Evolutionary conservation across 2,888 invertebrate species (phyloP).

Genomic region (Ceratothoa steindachneri): DNA sequence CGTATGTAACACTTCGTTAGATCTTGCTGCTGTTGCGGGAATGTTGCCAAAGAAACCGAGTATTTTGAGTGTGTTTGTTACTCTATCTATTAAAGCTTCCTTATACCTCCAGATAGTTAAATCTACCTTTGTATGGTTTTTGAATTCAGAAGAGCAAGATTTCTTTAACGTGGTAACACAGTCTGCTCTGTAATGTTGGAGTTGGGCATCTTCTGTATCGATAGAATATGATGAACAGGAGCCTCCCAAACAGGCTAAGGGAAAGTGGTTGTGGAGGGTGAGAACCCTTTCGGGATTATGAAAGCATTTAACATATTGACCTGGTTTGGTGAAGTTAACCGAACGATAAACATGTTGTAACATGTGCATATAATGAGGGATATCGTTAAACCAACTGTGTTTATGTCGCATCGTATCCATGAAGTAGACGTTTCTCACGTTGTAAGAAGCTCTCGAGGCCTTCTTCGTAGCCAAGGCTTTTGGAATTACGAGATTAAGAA

Average conservation of each 20-base stretch:
- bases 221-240: constrained; percentile 79
- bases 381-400: constrained; percentile 73
- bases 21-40: constrained; percentile 13
- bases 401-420: constrained; percentile 75
- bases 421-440: constrained; percentile 87
- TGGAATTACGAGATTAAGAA: constrained; percentile 69
- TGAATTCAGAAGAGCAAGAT: constrained; percentile 70
- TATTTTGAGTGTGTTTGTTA: constrained; percentile 65
- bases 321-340: constrained; percentile 85
- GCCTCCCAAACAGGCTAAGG: constrained; percentile 73
- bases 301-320: constrained; percentile 89
- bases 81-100: constrained; percentile 67
- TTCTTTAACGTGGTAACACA: constrained; percentile 83
- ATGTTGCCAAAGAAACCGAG: constrained; percentile 62
- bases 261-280: constrained; percentile 87
- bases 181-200: constrained; percentile 90
- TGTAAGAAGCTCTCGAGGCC: constrained; percentile 71
- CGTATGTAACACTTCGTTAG: background rate
- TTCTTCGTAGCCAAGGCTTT: constrained; percentile 65
- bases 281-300: constrained; percentile 83
- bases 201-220: constrained; percentile 74
- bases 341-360: constrained; percentile 59
- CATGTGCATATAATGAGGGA: constrained; percentile 88
- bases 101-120: constrained; percentile 84
- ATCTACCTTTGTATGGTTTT: constrained; percentile 76